Evolutionary conservation across 1,140 invertebrate species (phyloP).

Genomic region (Macrosteles quadrilineatus): DNA sequence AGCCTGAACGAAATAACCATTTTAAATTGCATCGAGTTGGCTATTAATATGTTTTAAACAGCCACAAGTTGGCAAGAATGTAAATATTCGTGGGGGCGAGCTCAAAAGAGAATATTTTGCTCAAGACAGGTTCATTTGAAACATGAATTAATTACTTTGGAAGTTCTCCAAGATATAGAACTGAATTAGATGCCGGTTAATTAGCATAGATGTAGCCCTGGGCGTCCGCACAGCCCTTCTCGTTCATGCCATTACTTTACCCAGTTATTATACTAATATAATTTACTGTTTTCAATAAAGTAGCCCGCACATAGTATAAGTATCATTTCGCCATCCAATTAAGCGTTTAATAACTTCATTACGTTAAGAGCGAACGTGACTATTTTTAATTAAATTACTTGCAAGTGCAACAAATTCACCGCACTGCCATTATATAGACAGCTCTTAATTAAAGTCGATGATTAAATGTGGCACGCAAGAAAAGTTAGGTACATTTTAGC

Average conservation of each 20-base stretch:
- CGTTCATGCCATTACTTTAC: background rate
- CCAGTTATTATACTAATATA: background rate
- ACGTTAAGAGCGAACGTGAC: background rate
- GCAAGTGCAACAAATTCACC: background rate
- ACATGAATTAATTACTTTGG: conserved; percentile 14
- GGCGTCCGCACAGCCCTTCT: background rate
- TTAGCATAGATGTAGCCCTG: conserved; percentile 1
- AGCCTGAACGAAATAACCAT: no score
- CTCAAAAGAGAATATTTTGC: conserved; percentile 4
- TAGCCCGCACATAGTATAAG: background rate
- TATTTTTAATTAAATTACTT: conserved; percentile 3
- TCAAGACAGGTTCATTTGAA: conserved; percentile 10
- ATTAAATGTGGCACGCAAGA: no score
- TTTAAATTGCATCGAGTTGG: no score
- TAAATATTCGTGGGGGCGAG: no score
- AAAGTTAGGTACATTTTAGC: no score
- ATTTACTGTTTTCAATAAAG: background rate
- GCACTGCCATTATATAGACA: no score
- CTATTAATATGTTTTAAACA: no score
- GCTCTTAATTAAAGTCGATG: no score
- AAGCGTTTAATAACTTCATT: conserved; percentile 8
- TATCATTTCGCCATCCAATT: conserved; percentile 12
- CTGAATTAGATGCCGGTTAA: conserved; percentile 5
- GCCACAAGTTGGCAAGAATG: no score
- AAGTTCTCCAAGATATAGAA: conserved; percentile 14